Conservation (phyloP, 2,888 invertebrate species). For the Drosophila mimica region DNA sequence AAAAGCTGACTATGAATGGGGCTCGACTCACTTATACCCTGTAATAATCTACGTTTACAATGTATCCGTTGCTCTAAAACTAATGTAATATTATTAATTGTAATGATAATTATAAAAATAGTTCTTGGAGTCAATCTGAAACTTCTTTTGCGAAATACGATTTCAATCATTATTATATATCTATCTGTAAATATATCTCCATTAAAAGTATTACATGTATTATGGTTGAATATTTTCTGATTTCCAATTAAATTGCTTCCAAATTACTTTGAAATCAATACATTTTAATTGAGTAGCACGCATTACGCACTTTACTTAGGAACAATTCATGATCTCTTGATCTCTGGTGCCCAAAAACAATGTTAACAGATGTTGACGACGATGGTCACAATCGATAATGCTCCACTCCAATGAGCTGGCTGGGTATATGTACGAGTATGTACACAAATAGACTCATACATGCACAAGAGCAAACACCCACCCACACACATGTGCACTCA, state of each 20-base stretch:
- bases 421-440: constrained; percentile 28
- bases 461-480: constrained; percentile 5
- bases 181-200: neutral
- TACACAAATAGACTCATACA: constrained; percentile 20
- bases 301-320: neutral
- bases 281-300: too few relatives aligned
- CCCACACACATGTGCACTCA: neutral
- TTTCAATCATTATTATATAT: neutral
- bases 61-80: neutral
- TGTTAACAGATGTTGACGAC: neutral
- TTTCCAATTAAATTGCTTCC: neutral
- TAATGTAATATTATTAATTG: neutral
- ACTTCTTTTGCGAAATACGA: neutral
- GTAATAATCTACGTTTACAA: neutral
- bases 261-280: too few relatives aligned
- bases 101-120: neutral
- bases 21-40: constrained; percentile 15
- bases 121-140: neutral
- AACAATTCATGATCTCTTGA: neutral
- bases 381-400: neutral
- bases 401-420: neutral
- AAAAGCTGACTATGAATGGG: neutral
- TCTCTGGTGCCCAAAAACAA: neutral
- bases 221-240: neutral
- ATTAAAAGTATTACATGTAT: neutral